phyloP scores from a whole-genome alignment of 1,140 invertebrate species.

The Bombus waltoni region DNA sequence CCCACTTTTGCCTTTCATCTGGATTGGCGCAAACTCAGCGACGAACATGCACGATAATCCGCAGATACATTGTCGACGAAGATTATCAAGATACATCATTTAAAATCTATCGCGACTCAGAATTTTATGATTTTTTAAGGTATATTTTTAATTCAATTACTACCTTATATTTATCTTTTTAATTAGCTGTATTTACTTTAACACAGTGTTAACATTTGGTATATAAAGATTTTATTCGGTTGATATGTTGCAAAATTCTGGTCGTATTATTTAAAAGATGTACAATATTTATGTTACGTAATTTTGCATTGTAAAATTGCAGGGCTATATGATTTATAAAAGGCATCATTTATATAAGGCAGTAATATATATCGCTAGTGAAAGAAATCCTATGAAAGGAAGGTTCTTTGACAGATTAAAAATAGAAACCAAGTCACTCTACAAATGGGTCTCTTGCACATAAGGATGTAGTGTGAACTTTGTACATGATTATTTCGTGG shows the following conservation, averaged over 20 bases:
- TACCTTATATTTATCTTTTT: background rate
- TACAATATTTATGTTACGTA: background rate
- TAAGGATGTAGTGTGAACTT: background rate
- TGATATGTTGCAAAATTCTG: background rate
- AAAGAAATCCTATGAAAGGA: constrained; percentile 41
- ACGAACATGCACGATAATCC: background rate
- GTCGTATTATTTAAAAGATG: background rate
- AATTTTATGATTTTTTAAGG: background rate
- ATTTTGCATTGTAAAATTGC: background rate
- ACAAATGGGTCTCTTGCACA: background rate
- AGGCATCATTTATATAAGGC: constrained; percentile 49
- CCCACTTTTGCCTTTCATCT: constrained; percentile 54
- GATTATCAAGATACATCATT: background rate
- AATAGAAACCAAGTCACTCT: constrained; percentile 65
- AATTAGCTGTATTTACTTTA: background rate
- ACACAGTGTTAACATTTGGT: background rate
- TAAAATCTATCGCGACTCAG: background rate
- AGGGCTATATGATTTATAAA: background rate
- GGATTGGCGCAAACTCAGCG: constrained; percentile 71
- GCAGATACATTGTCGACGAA: background rate
- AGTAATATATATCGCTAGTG: constrained; percentile 61
- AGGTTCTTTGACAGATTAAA: constrained; percentile 74
- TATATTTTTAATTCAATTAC: background rate
- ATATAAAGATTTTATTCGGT: background rate
- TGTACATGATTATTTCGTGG: background rate